Base-by-base conservation (phyloP, 2,113 vertebrate genomes). In the Monarcha castaneiventris region DNA sequence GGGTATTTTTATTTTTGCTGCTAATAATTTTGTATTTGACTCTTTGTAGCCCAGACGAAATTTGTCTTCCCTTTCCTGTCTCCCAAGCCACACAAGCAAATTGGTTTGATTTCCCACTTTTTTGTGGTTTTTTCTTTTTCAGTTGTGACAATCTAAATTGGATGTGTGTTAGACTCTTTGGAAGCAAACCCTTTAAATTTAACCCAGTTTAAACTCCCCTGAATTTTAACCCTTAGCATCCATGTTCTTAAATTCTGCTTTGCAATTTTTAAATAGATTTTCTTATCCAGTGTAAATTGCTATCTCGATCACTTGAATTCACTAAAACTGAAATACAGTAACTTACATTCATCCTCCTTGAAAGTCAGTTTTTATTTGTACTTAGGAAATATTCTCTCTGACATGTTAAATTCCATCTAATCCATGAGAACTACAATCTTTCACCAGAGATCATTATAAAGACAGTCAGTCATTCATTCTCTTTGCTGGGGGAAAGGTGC, bases 401-500 rank as follows among this genome's bases (percentile, higher is more conserved):
- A 54, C 77, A n/a, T 54, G 33, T 76, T 89, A 87, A 96, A 94
- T 91, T 84, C 80, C 29, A 30, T 66, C 54, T 96, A 93, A 93
- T 93, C 88, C 69, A 73, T 55, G 14, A 87, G 22, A 54, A 76
- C 73, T 66, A 41, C 66, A 27, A 52, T 87, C 51, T 94, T 93
- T 84, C 85, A 89, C 74, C 69, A 78, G 69, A 90, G 58, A 93
- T 81, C 84, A 64, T 83, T 94, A 20, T 41, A 58, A 90, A 90
- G 83, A 79, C 58, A 86, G 90, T 82, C 83, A 84, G 61, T 64
- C 69, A 68, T 72, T 89, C 43, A 88, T 87, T 94, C 58, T 59
- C 43, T 94, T 89, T 84, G 37, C 63, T 89, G 62, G 69, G 63
- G 55, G 63, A 96, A 96, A 95, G 94, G 95, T 97, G 95, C 89